A percentile compares a stretch with the other conserved stretches of the same genome.
phyloP scores from a whole-genome alignment of 2,888 invertebrate genomes.

The Iselma pallidipennis region DNA sequence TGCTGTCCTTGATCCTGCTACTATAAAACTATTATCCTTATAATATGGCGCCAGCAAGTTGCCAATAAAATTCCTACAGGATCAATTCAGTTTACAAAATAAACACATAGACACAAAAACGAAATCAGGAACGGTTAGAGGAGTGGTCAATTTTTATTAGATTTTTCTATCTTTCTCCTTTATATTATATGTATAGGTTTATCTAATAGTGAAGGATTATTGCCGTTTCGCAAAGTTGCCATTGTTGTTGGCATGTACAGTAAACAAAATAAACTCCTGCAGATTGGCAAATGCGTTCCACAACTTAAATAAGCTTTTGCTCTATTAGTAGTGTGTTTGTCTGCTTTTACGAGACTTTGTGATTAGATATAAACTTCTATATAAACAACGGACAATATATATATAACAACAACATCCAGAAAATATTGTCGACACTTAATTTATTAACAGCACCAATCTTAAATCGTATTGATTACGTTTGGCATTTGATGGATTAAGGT shows the following conservation, averaged over 20 bases:
- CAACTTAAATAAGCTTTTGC: too few species aligned
- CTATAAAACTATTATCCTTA: background rate
- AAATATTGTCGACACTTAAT: constrained; percentile 2
- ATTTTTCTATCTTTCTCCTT: background rate
- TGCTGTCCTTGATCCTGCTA: background rate
- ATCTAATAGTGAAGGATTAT: background rate
- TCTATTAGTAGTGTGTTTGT: too few species aligned
- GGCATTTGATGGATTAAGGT: constrained; percentile 40
- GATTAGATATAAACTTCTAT: too few species aligned
- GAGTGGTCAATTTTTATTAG: background rate
- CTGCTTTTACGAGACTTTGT: too few species aligned
- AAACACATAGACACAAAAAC: too few species aligned
- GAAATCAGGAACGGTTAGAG: background rate
- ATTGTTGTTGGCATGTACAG: constrained; percentile 38
- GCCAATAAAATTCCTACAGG: background rate
- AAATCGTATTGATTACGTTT: constrained; percentile 30
- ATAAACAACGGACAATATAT: constrained; percentile 3
- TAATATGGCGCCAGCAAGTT: constrained; percentile 10
- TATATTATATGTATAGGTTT: background rate
- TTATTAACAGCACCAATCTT: constrained; percentile 9
- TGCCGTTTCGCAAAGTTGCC: background rate
- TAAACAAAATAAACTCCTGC: constrained; percentile 47
- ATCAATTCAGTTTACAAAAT: background rate
- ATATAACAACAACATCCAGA: background rate
- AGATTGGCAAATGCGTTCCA: constrained; percentile 47